Evolutionary conservation across 2,797 vertebrate genomes (phyloP), one percentile per base, ranked within the genome.

Genomic region (Rhinogobio ventralis): DNA sequence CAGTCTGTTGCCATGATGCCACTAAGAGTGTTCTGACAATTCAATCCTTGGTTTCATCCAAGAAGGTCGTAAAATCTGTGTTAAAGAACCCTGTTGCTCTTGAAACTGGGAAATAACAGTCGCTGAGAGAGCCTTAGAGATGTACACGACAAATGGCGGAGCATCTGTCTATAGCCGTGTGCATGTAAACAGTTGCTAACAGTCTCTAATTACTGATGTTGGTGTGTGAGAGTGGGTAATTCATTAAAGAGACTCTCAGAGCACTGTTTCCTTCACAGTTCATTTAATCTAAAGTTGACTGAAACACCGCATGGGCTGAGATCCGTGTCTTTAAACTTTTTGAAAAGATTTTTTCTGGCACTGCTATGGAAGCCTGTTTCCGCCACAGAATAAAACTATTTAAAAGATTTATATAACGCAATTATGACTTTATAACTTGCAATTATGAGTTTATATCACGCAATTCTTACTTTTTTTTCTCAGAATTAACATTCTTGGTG

Each of bases 1-100:
- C 72, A 86, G 84, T 89, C 82, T 86, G 77, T 72, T 79, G 85
- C 79, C 84, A 88, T 86, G 81, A 87, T 75, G 79, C 25, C 73
- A 77, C 79, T 69, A 86, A 64, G 33, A 82, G 30, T 67, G 62
- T 71, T 30, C 25, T 66, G 69, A 60, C 81, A 57, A 67, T 79
- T 82, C 74, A n/a, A 67, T 87, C 68, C 8, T 42, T 84, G 86
- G 86, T 76, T 60, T 72, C 66, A 39, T 62, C 49, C 19, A 15
- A 72, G 39, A 71, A 25, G 30, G 49, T 62, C 9, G 46, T 73
- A 79, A 78, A 73, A 72, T 19, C 57, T 25, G 49, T 68, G 36
- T 80, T 42, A 39, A 57, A 81, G 49, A 49, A 49, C 17, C 53
- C 39, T 28, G 74, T 84, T 71, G 64, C 64, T 71, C 39, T 71